These are phyloP conservation scores for Drosophila pachea DNA, from an alignment of 1,140 invertebrate species.

Conservation along the genomic window DNA sequence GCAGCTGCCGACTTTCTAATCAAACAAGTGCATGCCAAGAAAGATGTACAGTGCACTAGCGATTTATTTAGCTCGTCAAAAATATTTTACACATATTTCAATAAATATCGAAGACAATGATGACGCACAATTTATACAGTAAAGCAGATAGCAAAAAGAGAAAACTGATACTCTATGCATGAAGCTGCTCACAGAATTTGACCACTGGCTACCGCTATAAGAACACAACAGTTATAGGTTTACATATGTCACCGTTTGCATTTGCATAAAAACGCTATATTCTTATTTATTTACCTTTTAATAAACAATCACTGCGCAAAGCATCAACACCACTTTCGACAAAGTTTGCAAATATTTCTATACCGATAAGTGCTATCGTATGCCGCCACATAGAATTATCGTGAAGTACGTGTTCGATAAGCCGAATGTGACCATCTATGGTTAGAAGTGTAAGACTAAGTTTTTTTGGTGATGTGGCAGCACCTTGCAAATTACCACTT, in stretches of 20 bases:
- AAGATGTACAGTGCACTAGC: constrained; percentile 51
- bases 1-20: constrained; percentile 65
- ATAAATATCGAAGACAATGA: constrained; percentile 37
- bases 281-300: constrained; percentile 41
- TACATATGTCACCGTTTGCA: not conserved
- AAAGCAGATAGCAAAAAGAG: constrained; percentile 31
- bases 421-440: not conserved
- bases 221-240: not conserved
- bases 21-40: constrained; percentile 54
- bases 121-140: constrained; percentile 68
- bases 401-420: not conserved
- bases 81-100: constrained; percentile 48
- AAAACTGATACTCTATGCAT: constrained; percentile 16
- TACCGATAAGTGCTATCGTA: constrained; percentile 1
- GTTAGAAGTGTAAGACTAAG: not conserved
- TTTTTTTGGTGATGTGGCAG: constrained; percentile 1
- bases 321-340: constrained; percentile 18
- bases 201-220: not conserved
- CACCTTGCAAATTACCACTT: not conserved
- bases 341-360: constrained; percentile 8
- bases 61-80: constrained; percentile 47
- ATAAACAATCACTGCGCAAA: constrained; percentile 23
- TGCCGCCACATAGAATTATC: constrained; percentile 4
- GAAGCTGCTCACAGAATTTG: constrained; percentile 1
- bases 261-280: not conserved